Evolutionary conservation across 2,888 invertebrate species (phyloP).

Genomic region (Cyaniris semiargus): DNA sequence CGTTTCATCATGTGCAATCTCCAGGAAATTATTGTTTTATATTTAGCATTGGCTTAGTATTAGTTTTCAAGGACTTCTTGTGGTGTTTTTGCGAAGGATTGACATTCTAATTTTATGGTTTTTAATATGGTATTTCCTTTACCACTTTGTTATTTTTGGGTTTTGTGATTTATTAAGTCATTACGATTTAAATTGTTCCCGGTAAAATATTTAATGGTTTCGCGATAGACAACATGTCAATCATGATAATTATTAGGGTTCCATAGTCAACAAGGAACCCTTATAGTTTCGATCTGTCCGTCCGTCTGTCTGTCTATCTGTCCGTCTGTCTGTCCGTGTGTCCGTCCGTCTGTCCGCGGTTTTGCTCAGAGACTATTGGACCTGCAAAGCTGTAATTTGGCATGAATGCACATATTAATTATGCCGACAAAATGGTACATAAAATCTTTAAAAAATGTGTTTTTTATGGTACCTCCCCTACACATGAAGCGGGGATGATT

Average conservation of each 20-base stretch:
- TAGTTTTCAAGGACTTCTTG: slow-evolving; percentile 51
- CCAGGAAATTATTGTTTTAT: background rate
- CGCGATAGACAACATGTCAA: background rate
- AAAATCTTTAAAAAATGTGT: too few species aligned
- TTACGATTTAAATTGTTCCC: slow-evolving; percentile 23
- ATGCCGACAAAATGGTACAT: too few species aligned
- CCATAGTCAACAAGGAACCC: too few species aligned
- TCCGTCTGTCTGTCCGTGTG: too few species aligned
- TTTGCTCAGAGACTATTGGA: too few species aligned
- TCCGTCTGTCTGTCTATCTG: too few species aligned
- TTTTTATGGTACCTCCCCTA: too few species aligned
- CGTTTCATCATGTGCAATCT: background rate
- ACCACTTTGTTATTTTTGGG: slow-evolving; percentile 31
- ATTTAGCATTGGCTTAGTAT: background rate
- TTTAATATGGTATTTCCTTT: slow-evolving; percentile 11
- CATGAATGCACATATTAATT: too few species aligned
- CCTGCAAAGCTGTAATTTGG: too few species aligned
- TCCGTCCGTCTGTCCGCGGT: too few species aligned
- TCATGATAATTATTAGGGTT: background rate
- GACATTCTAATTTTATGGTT: slow-evolving; percentile 42
- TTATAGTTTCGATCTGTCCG: too few species aligned
- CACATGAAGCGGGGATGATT: too few species aligned
- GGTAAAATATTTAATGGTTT: background rate
- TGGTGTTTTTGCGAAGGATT: slow-evolving; percentile 59
- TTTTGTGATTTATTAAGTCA: slow-evolving; percentile 25